These are phyloP conservation scores for Blastobasis lacticolella DNA, from an alignment of 2,888 invertebrate genomes.

Conservation along the genomic window DNA sequence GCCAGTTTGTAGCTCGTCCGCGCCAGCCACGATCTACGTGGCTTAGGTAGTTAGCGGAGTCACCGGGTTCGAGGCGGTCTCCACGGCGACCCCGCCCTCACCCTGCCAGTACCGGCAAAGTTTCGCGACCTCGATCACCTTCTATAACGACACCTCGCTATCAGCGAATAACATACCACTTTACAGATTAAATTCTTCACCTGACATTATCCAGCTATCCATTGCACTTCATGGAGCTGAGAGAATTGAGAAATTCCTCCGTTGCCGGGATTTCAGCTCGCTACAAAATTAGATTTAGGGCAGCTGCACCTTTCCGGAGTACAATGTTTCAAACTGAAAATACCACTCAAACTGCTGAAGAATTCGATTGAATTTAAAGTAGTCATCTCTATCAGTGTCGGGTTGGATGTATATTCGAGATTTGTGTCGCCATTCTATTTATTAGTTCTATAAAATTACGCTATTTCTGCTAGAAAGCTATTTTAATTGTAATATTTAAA, in stretches of 20 bases:
- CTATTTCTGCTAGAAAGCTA: no score
- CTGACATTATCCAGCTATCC: constrained; percentile 25
- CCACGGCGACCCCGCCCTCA: no score
- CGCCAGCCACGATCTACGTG: constrained; percentile 18
- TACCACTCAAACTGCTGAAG: constrained; percentile 44
- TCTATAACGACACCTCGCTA: constrained; percentile 29
- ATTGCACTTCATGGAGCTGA: constrained; percentile 15
- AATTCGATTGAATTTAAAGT: constrained; percentile 51
- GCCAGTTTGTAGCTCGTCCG: constrained; percentile 1
- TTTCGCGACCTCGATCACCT: constrained; percentile 28
- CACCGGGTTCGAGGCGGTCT: constrained; percentile 14
- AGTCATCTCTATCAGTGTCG: no score
- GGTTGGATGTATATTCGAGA: no score
- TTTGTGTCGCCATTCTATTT: no score
- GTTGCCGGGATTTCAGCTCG: constrained; percentile 24
- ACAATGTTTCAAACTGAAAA: constrained; percentile 43
- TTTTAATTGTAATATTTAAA: no score
- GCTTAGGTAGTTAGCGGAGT: constrained; percentile 27
- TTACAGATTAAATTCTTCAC: constrained; percentile 44
- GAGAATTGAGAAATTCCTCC: constrained; percentile 22
- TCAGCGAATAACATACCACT: constrained; percentile 38
- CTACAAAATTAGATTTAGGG: constrained; percentile 55
- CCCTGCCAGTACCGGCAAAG: constrained; percentile 16
- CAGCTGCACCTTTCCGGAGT: constrained; percentile 43
- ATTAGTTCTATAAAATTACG: no score